Conservation (phyloP, 1,140 invertebrate species). For the Heliconius eleuchia region DNA sequence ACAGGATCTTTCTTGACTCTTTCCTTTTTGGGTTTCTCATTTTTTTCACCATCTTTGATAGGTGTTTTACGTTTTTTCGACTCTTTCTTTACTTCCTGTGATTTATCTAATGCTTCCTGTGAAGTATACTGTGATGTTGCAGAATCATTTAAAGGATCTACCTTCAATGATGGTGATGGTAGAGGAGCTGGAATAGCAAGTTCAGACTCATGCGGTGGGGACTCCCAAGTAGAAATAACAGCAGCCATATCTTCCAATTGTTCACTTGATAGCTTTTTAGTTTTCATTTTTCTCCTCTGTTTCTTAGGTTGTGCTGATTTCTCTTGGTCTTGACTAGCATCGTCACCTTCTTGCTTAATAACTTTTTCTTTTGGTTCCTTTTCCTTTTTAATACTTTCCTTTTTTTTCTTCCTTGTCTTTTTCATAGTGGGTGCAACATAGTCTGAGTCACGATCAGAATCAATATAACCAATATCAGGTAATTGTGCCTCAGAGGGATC, state of each 20-base stretch:
- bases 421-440: conserved; percentile 64
- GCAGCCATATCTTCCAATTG: conserved; percentile 64
- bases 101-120: conserved; percentile 1
- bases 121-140: conserved; percentile 28
- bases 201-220: conserved; percentile 52
- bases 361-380: conserved; percentile 55
- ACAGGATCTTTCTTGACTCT: conserved; percentile 53
- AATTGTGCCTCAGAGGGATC: conserved; percentile 79
- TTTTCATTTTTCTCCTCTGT: conserved; percentile 52
- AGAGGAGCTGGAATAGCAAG: conserved; percentile 30
- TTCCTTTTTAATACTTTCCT: conserved; percentile 58
- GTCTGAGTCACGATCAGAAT: conserved; percentile 76
- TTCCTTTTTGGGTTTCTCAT: conserved; percentile 61
- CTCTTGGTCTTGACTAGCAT: conserved; percentile 22
- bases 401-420: conserved; percentile 58
- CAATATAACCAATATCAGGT: conserved; percentile 75
- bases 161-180: conserved; percentile 15
- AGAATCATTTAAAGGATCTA: conserved; percentile 43
- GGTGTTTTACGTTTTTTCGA: conserved; percentile 62
- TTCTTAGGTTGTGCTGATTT: conserved; percentile 36
- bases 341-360: conserved; percentile 40
- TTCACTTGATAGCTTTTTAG: conserved; percentile 63
- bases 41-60: conserved; percentile 49
- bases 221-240: conserved; percentile 66
- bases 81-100: conserved; percentile 48